Evolutionary conservation across 1,140 invertebrate genomes (phyloP).

Genomic region (Drosophila chauvacae): DNA sequence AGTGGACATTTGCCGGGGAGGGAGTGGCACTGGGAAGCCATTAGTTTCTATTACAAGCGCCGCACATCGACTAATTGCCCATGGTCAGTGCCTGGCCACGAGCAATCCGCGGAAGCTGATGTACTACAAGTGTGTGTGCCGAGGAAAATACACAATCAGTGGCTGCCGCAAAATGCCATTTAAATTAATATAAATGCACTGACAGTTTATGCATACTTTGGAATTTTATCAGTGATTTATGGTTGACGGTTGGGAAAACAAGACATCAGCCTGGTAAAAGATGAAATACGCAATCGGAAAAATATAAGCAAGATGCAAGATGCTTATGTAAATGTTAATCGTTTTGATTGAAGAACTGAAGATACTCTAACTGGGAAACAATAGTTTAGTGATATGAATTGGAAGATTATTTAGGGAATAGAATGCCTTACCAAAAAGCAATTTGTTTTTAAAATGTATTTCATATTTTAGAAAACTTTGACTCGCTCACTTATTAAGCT

Average conservation of each 20-base stretch:
- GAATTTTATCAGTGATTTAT: conserved; percentile 71
- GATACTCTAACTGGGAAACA: neutral
- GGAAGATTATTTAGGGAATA: neutral
- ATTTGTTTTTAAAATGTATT: too few relatives aligned
- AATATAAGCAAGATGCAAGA: conserved; percentile 27
- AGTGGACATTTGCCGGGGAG: neutral
- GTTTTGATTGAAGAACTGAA: neutral
- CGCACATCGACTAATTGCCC: conserved; percentile 62
- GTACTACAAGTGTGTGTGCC: neutral
- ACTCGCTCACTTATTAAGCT: neutral
- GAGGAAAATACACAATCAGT: conserved; percentile 37
- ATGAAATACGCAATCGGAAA: conserved; percentile 42
- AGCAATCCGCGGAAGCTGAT: conserved; percentile 41
- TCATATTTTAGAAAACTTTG: too few relatives aligned
- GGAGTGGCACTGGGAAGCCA: conserved; percentile 18
- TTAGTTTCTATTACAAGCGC: conserved; percentile 70
- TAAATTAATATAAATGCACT: conserved; percentile 63
- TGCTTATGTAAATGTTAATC: conserved; percentile 19
- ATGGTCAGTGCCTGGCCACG: conserved; percentile 46
- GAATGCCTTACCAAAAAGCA: neutral
- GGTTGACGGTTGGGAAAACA: conserved; percentile 42
- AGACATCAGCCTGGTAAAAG: conserved; percentile 24
- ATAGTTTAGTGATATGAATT: neutral
- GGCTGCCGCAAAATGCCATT: conserved; percentile 11
- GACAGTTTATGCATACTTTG: conserved; percentile 38